These are phyloP conservation scores for Falcunculus frontatus DNA, from an alignment of 2,113 vertebrate species.

Conservation along the genomic window DNA sequence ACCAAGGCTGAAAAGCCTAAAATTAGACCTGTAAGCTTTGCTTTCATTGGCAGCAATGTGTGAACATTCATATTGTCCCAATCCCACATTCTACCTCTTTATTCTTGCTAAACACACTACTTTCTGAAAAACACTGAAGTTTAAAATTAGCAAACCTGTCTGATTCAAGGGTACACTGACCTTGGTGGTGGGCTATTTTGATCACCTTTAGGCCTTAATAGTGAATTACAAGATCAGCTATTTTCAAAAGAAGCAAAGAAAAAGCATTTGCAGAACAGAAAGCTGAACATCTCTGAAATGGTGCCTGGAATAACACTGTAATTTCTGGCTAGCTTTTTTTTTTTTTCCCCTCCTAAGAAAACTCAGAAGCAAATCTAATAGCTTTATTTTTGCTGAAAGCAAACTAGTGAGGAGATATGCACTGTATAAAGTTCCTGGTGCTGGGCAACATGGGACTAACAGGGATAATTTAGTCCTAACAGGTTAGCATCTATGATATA, in stretches of 20 bases:
- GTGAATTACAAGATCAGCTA: background rate
- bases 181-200: background rate
- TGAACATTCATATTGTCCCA: background rate
- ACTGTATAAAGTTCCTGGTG: background rate
- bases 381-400: background rate
- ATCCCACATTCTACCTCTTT: slow-evolving; percentile 12
- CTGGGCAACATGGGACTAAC: background rate
- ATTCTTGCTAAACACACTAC: background rate
- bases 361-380: background rate
- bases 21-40: slow-evolving; percentile 68
- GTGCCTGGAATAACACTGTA: background rate
- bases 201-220: background rate
- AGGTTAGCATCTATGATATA: background rate
- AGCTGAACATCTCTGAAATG: background rate
- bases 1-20: slow-evolving; percentile 70
- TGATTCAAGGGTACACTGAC: background rate
- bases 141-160: slow-evolving; percentile 41
- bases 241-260: background rate
- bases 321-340: background rate
- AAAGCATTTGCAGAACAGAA: background rate
- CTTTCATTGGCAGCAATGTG: slow-evolving; percentile 47
- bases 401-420: background rate
- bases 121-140: slow-evolving; percentile 1
- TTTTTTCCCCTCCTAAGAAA: background rate
- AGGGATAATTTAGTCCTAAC: slow-evolving; percentile 15